A percentile compares a stretch with the other conserved stretches of the same genome.
These are phyloP conservation scores for Virgularia gustaviana DNA, from an alignment of 92 coral and sea anemone genomes.

Conservation along the genomic window DNA sequence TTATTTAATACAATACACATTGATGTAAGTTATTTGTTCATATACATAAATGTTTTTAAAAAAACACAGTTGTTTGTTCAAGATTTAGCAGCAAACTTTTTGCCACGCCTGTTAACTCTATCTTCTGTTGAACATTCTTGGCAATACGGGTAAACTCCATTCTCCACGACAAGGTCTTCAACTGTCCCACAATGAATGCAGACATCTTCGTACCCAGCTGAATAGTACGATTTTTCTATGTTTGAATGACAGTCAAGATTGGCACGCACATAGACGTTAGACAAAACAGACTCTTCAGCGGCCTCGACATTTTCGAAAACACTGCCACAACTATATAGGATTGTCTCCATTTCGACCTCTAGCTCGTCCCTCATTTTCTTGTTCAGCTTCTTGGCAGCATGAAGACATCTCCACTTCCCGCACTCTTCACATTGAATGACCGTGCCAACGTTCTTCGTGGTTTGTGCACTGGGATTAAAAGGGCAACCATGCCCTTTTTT, in stretches of 20 bases:
- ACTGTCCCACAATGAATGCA: constrained; percentile 44
- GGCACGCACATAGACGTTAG: constrained; percentile 31
- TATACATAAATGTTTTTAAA: too few relatives aligned
- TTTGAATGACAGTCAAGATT: constrained; percentile 36
- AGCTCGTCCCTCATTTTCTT: constrained; percentile 41
- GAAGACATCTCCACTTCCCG: constrained; percentile 48
- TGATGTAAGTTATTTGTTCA: too few relatives aligned
- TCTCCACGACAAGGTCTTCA: constrained; percentile 18
- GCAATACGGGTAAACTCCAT: constrained; percentile 35
- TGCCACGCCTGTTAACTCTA: constrained; percentile 32
- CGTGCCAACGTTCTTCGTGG: constrained; percentile 47
- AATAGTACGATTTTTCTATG: constrained; percentile 31
- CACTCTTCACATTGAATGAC: constrained; percentile 50
- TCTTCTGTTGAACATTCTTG: constrained; percentile 20
- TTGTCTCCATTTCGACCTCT: constrained; percentile 34
- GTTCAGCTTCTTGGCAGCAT: constrained; percentile 18
- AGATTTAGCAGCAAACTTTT: neutral
- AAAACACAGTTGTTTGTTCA: too few relatives aligned
- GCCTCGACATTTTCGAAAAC: constrained; percentile 34
- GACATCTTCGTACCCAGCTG: constrained; percentile 26
- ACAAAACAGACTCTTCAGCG: constrained; percentile 32
- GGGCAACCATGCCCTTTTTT: constrained; percentile 47
- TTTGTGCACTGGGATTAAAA: constrained; percentile 39
- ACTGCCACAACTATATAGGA: constrained; percentile 50
- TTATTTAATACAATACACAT: too few relatives aligned